Evolutionary conservation across 2,797 vertebrate species (phyloP), one percentile per base, ranked within the genome.

Genomic region (Distichodus sexfasciatus): DNA sequence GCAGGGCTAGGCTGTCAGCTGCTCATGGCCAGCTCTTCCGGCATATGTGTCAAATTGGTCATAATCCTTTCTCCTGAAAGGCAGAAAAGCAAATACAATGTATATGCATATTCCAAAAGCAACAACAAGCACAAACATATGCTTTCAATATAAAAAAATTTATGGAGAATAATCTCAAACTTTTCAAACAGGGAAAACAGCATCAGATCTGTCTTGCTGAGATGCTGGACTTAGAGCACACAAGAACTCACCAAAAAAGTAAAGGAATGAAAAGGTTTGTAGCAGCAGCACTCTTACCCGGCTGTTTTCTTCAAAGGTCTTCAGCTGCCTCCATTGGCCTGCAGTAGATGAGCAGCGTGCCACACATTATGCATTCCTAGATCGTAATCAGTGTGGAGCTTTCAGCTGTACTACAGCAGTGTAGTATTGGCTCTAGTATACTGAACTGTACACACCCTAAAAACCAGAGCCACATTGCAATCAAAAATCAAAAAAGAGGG

Each of bases 251-350:
- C 97, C 94, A 98, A 85, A 79, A n/a, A 94, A 98, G 81, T 94
- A 97, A 31, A 99, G 89, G 87, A 93, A 94, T 1, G 97, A n/a
- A 96, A 44, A 99, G 94, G 76, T 99, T 99, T 76, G 97, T 98
- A 67, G 97, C 96, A 70, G 97, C 96, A 60, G 94, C 93, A 28
- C 96, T 98, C 84, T 99, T 99, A 98, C 94, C 84, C 96, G 88
- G 83, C 94, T 98, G 74, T 95, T 99, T 86, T 98, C 98, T 85
- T 97, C 97, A 87, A 99, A 97, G 33, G 92, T 94, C 90, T 99
- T 99, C 79, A 99, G 85, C 0, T n/a, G 94, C 97, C 75, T 97
- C 94, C 55, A 96, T 90, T 26, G n/a, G 97, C 96, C 97, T 99
- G 81, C 28, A 54, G 6, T 15, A 44, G 14, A 54, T 21, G 3